Base-by-base conservation (phyloP, 2,797 vertebrate species). In the Masticophis lateralis region DNA sequence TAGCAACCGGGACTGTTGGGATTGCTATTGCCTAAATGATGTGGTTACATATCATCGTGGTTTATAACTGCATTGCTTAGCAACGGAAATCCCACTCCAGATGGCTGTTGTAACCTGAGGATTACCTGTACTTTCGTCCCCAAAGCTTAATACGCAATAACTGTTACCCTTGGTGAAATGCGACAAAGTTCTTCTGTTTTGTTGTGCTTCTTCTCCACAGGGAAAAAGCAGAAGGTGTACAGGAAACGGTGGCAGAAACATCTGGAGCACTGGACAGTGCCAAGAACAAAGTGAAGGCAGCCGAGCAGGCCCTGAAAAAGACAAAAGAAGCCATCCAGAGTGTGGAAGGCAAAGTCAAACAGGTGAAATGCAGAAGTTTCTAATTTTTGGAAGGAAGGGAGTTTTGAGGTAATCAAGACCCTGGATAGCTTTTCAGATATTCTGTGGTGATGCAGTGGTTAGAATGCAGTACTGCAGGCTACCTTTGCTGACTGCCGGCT, bases 221-320 rank as follows among this genome's bases (percentile, higher is more conserved):
- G 97, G 93, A 51, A 1, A 93, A 88, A 92, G 98, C 98, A 1
- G 97, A 98, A 86, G 96, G 89, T 0, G 96, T 98, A 92, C 97
- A 97, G 92, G 97, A 97, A 2, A 94, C 92, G 5, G 96, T 97
- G 37, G 95, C 1, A 0, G 95, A 91, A 8, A 98, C 98, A 0
- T 98, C 97, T 87, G 93, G 87, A 59, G 97, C 95, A 0, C 88
- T 99, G 94, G 96, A 98, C 2, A 92, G 88, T 3, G 97, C 97
- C 0, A 96, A 92, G 93, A 92, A 92, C 27, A 97, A 98, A 61
- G 96, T 97, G 0, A 91, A 95, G 0, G 95, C 97, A 0, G 98
- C 98, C 1, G 95, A 95, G 63, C 94, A 86, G 0, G 96, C 97
- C 2, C 96, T 99, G 92, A 91, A 88, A n/a, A 96, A 95, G 0